Base-by-base conservation (phyloP, 2,888 invertebrate genomes). In the Lycocerus yunnanus region DNA sequence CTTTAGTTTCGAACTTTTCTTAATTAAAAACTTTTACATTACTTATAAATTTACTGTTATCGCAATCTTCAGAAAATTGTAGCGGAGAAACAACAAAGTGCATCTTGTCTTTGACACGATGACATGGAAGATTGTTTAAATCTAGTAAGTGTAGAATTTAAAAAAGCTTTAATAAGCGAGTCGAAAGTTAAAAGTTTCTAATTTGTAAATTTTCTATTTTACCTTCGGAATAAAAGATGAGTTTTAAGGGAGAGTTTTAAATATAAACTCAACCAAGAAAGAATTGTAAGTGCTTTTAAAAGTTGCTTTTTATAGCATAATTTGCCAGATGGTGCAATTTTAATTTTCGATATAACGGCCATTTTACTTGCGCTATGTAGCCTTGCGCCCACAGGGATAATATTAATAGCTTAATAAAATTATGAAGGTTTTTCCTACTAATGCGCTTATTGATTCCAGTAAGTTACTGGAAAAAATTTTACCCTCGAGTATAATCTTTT, bases 311-410 rank as follows among this genome's bases (percentile, higher is more conserved):
- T 76, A 73, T 71, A 20, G 66, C 69, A 66, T 71, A 76, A 76
- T 71, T 76, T 71, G 73, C 75, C 75, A 75, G 72, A 72, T 75
- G 75, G 67, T 75, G 73, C 73, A 73, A 73, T 75, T 73, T 75
- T 75, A 75, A 75, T 75, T 75, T 73, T 73, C 73, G 63, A 70
- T 65, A 68, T 72, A 71, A 68, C 73, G 58, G 72, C 72, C 61
- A 69, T 75, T 75, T 72, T 60, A 68, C 71, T 65, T 67, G 20
- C 66, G 14, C 59, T 15, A 15, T 60, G 27, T 68, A 21, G 58
- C 27, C 15, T 60, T 60, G 61, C 16, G 20, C 67, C 71, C 59
- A 68, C 58, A 66, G 63, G 59, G 59, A 66, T 68, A 67, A 58
- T 43, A 72, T 72, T 69, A 69, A 72, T 66, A 69, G 72, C 27